phyloP scores from a whole-genome alignment of 2,797 vertebrate species.

The Coluber constrictor region DNA sequence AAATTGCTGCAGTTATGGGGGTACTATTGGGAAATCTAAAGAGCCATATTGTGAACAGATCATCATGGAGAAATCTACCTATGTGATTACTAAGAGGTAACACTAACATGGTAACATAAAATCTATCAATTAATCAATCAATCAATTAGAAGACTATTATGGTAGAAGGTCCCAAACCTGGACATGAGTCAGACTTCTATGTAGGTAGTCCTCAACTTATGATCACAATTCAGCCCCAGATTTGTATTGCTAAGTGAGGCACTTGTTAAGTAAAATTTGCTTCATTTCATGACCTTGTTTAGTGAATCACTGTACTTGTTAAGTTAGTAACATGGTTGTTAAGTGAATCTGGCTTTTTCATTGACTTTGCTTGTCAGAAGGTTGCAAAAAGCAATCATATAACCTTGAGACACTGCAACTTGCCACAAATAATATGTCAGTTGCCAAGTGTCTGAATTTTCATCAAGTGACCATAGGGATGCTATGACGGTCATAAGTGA shows the following conservation, averaged over 20 bases:
- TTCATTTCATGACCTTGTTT: background rate
- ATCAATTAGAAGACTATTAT: background rate
- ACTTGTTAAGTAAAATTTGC: background rate
- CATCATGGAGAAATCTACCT: background rate
- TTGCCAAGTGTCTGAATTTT: background rate
- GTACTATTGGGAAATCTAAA: background rate
- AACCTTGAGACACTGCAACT: background rate
- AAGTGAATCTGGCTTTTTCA: background rate
- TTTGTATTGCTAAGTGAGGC: background rate
- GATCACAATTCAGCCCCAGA: too few species aligned
- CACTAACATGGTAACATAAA: background rate
- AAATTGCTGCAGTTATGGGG: background rate
- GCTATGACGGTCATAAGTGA: background rate
- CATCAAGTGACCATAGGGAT: background rate
- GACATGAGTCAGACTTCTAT: background rate
- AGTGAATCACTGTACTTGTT: background rate
- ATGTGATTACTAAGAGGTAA: background rate
- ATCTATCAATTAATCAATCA: background rate
- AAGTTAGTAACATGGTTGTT: background rate
- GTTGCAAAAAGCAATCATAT: background rate
- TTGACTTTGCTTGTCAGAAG: background rate
- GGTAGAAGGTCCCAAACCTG: background rate
- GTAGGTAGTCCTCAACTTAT: background rate
- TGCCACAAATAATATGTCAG: background rate
- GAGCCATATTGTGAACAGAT: background rate